Evolutionary conservation across 2,113 vertebrate species (phyloP), one percentile per base, ranked within the genome.

Genomic region (Theristicus caerulescens): DNA sequence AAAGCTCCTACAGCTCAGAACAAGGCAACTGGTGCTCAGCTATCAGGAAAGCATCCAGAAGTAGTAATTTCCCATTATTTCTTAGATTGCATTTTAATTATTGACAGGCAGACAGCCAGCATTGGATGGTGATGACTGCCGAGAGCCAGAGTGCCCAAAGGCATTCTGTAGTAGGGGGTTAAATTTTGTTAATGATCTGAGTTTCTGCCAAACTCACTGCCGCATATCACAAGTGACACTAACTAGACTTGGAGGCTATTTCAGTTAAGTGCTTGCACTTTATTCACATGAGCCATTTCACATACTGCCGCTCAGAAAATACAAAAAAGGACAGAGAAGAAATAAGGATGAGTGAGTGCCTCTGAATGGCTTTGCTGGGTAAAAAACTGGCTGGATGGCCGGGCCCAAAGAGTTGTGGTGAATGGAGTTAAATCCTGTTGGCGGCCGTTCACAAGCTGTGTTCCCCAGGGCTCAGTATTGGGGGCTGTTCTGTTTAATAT

Each of bases 31-130:
- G 3, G 59, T 84, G 55, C 67, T 87, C 58, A 86, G 66, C 55
- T 93, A 67, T 61, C 70, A 95, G 51, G 69, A 94, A 93, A 93
- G 12, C 86, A 91, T 81, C 62, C 69, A 96, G 66, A 94, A 89
- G 26, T 61, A 71, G 83, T 69, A 74, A 89, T 91, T 93, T 78
- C 80, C 36, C 58, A 62, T 83, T 95, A 94, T 96, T 96, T 94
- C 54, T 94, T 74, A 85, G 91, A 91, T 54, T 93, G 61, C 55
- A 51, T 93, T 96, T 91, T 97, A 96, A 93, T 94, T 96, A 86
- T 74, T 77, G 87, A 64, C 51, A 82, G 76, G 79, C 65, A 80
- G 21, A 2, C 52, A 86, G 70, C 77, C 78, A 86, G 83, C 26
- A 19, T 4, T 82, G 42, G 54, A 42, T 65, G 70, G 40, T 12